Evolutionary conservation across 2,113 vertebrate species (phyloP).

Genomic region (Bungarus multicinctus): DNA sequence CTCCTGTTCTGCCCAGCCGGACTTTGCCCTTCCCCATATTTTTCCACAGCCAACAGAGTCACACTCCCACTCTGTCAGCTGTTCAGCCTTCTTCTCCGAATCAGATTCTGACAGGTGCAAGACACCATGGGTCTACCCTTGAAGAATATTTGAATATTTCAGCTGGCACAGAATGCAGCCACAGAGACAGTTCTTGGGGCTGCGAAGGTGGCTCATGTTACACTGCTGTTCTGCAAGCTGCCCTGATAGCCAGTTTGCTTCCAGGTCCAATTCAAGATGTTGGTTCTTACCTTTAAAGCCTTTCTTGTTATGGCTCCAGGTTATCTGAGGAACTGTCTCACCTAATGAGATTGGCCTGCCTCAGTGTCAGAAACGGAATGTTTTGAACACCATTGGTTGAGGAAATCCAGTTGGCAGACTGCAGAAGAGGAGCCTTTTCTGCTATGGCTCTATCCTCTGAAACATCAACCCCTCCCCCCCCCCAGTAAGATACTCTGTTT

Average conservation of each 20-base stretch:
- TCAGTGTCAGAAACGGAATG: not conserved
- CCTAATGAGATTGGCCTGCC: not conserved
- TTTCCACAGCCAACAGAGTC: too few species aligned
- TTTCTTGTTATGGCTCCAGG: not conserved
- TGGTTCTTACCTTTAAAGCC: not conserved
- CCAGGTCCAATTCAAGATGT: not conserved
- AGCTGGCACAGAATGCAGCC: not conserved
- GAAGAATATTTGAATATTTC: not conserved
- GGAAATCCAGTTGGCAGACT: not conserved
- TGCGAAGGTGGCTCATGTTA: not conserved
- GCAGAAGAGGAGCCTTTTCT: not conserved
- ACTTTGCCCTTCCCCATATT: too few species aligned
- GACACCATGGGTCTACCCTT: not conserved
- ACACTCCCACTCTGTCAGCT: too few species aligned
- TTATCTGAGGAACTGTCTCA: not conserved
- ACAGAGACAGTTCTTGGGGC: not conserved
- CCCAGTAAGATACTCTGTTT: not conserved
- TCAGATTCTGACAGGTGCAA: too few species aligned
- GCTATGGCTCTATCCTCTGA: not conserved
- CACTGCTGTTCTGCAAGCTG: not conserved
- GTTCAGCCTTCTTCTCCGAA: too few species aligned
- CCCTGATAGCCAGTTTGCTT: not conserved
- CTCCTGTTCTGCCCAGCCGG: too few species aligned
- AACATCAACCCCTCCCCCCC: not conserved
- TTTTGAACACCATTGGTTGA: not conserved